These are phyloP conservation scores for Geotrypetes seraphini DNA, from an alignment of 2,797 vertebrate genomes.

Conservation along the genomic window DNA sequence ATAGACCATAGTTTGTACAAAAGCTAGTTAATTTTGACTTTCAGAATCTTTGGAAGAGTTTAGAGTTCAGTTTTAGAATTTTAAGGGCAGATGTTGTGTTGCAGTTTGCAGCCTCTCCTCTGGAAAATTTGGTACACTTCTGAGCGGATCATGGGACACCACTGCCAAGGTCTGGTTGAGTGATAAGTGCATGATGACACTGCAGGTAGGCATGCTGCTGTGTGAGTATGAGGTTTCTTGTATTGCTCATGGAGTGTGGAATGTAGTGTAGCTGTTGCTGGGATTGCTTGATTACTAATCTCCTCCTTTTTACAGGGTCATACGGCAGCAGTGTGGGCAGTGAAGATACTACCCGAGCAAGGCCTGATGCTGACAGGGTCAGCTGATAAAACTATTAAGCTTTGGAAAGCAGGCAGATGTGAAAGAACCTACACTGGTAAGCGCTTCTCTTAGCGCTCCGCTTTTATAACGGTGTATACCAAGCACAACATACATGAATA, in stretches of 20 bases:
- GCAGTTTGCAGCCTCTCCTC: conserved; percentile 88
- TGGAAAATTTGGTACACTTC: conserved; percentile 90
- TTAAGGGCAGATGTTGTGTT: too few relatives aligned
- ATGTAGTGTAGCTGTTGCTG: too few relatives aligned
- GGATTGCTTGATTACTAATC: too few relatives aligned
- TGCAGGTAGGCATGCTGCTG: conserved; percentile 67
- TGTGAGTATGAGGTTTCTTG: conserved; percentile 1
- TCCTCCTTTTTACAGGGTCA: too few relatives aligned
- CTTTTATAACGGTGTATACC: too few relatives aligned
- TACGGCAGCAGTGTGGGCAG: conserved; percentile 89
- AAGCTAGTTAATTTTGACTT: too few relatives aligned
- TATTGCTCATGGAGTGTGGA: too few relatives aligned
- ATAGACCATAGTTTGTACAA: too few relatives aligned
- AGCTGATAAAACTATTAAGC: conserved; percentile 90
- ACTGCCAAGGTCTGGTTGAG: conserved; percentile 95
- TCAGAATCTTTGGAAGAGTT: too few relatives aligned
- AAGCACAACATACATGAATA: too few relatives aligned
- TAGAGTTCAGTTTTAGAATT: too few relatives aligned
- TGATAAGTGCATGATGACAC: conserved; percentile 96
- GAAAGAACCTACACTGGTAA: conserved; percentile 82
- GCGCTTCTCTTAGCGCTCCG: too few relatives aligned
- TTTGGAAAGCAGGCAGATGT: conserved; percentile 92
- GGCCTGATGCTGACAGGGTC: conserved; percentile 94
- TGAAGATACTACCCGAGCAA: conserved; percentile 86
- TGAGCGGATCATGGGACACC: conserved; percentile 96